These are phyloP conservation scores for Crax fasciolata DNA, from an alignment of 2,797 vertebrate species.

Conservation along the genomic window DNA sequence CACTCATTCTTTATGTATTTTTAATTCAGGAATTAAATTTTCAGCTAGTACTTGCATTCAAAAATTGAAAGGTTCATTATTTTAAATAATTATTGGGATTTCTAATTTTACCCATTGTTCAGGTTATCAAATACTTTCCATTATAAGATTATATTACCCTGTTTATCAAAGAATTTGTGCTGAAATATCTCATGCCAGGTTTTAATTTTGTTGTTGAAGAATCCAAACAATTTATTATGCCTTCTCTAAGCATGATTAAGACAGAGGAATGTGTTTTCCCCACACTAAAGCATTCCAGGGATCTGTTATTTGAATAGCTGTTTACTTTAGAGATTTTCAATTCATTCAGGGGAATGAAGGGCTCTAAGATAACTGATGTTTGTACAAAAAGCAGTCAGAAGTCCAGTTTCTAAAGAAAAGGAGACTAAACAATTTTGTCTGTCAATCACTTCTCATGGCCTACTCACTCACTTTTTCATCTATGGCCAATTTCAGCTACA, in stretches of 20 bases:
- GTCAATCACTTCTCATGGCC: neutral
- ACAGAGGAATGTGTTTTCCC: constrained; percentile 53
- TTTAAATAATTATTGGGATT: neutral
- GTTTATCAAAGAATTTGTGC: neutral
- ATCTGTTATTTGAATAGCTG: constrained; percentile 52
- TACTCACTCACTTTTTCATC: neutral
- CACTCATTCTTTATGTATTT: neutral
- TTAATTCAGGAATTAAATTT: constrained; percentile 1
- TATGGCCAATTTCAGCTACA: neutral
- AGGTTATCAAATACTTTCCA: neutral
- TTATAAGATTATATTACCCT: neutral
- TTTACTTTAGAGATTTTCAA: constrained; percentile 62
- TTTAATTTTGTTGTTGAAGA: constrained; percentile 1
- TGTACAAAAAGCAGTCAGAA: constrained; percentile 32
- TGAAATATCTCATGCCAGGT: neutral
- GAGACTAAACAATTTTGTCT: neutral
- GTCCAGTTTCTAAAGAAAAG: constrained; percentile 20
- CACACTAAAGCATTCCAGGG: constrained; percentile 61
- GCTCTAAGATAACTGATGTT: constrained; percentile 24
- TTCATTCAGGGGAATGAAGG: constrained; percentile 35
- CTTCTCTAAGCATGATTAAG: constrained; percentile 21
- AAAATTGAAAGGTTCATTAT: neutral
- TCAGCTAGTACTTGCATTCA: neutral
- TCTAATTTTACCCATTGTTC: neutral
- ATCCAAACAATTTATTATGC: constrained; percentile 20